phyloP scores from a whole-genome alignment of 1,140 invertebrate genomes.

The Cataglyphis hispanica region DNA sequence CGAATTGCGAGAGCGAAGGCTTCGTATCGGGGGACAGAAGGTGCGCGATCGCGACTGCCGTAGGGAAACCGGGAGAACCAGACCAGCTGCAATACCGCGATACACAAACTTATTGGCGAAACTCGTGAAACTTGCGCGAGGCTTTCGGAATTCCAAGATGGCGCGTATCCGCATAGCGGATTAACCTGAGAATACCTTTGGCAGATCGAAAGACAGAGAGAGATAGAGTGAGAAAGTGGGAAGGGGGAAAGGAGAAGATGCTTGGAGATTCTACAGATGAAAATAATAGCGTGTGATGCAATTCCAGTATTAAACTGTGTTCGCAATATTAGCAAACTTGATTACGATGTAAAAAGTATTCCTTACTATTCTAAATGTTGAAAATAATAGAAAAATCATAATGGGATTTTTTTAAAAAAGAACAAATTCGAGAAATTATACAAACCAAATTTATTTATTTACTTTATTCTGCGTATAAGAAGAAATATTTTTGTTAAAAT shows the following conservation, averaged over 20 bases:
- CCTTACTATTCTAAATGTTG: background rate
- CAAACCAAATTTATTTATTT: constrained; percentile 5
- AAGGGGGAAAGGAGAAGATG: background rate
- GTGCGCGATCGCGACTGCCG: constrained; percentile 46
- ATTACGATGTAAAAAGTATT: constrained; percentile 9
- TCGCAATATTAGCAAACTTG: constrained; percentile 11
- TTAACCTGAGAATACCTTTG: constrained; percentile 68
- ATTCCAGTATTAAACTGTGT: background rate
- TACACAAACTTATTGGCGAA: constrained; percentile 80
- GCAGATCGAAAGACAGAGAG: constrained; percentile 16
- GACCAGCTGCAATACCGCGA: constrained; percentile 80
- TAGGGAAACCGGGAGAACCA: constrained; percentile 23
- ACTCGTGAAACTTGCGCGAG: constrained; percentile 74
- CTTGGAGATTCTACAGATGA: constrained; percentile 18
- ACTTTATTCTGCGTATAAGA: background rate
- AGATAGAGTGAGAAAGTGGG: background rate
- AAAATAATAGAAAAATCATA: background rate
- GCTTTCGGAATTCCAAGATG: constrained; percentile 77
- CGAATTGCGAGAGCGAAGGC: constrained; percentile 16
- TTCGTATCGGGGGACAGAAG: constrained; percentile 22
- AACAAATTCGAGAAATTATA: background rate
- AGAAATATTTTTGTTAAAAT: background rate
- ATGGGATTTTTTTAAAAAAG: background rate
- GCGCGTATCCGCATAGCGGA: constrained; percentile 76
- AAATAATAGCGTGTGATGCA: constrained; percentile 16